Base-by-base conservation (phyloP, 1,140 invertebrate species). In the Brachystomella parvula region DNA sequence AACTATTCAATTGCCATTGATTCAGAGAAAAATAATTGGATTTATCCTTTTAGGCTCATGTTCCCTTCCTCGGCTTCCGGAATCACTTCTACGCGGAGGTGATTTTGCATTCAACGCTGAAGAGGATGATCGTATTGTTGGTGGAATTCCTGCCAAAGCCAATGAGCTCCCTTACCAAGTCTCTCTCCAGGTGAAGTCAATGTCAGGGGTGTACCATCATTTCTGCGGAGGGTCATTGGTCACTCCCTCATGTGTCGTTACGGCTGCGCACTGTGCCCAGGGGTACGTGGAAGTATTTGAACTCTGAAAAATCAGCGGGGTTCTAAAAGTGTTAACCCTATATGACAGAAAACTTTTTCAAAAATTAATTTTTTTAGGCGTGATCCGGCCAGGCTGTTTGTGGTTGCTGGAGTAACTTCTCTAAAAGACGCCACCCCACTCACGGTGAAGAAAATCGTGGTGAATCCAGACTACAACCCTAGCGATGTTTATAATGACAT, bases 171-270 rank as follows among this genome's bases (percentile, higher is more conserved):
- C 31, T 3, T 63, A 70, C 60, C 68, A 70, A 66, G 39, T 60
- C 15, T 66, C 64, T 21, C n/a, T 70, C 2, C 65, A 70, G 28
- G 39, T 21, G 1, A 64, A 64, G 59, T 49, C 44, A 30, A 1
- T 6, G 2, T 31, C 12, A 2, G 49, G 49, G 12, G 33, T n/a
- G 15, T 33, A 35, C 9, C 53, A 30, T 26, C 68, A 70, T 49
- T 70, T 49, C 29, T 70, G 68, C 33, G 68, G 68, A 35, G 68
- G 29, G n/a, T 21, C 53, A 24, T 12, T 66, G 17, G 28, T 64
- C 19, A 30, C 33, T 0, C 9, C 3, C n/a, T 3, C 29, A 1
- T 61, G 29, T n/a, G 35, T 61, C 1, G 15, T 66, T 1, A 64
- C 61, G 0, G 68, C 64, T 15, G 64, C 64, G 49, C 61, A 66